These are phyloP conservation scores for Hydrolagus colliei DNA, from an alignment of 2,797 vertebrate genomes.

Conservation along the genomic window DNA sequence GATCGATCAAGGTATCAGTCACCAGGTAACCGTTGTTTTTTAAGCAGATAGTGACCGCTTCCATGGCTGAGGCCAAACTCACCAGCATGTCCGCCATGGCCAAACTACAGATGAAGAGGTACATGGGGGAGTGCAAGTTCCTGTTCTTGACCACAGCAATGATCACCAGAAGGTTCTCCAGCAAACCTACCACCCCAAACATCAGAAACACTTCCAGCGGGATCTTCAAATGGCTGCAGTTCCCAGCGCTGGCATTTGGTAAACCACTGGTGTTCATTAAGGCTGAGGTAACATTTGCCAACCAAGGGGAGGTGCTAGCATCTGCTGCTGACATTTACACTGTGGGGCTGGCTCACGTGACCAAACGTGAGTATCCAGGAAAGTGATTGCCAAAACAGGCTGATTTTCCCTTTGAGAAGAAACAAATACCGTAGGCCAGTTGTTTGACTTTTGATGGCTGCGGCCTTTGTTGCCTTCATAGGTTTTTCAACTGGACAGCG, in stretches of 20 bases:
- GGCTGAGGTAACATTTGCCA: background rate
- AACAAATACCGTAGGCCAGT: too few relatives aligned
- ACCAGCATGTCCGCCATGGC: conserved; percentile 85
- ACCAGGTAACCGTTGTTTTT: conserved; percentile 66
- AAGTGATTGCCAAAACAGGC: too few relatives aligned
- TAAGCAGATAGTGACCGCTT: conserved; percentile 76
- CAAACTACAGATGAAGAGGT: conserved; percentile 89
- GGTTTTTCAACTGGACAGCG: too few relatives aligned
- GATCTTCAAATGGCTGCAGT: conserved; percentile 51
- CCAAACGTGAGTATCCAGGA: too few relatives aligned
- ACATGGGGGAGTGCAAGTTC: conserved; percentile 89
- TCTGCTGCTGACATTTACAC: background rate
- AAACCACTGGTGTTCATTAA: background rate
- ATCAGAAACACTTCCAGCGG: conserved; percentile 76
- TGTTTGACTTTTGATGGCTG: too few relatives aligned
- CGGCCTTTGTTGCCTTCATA: too few relatives aligned
- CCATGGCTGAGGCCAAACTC: conserved; percentile 78
- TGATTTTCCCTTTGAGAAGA: too few relatives aligned
- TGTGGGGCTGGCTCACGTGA: too few relatives aligned
- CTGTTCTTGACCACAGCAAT: conserved; percentile 75
- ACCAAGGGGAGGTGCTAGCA: background rate
- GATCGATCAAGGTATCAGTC: conserved; percentile 30
- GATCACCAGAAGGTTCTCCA: conserved; percentile 82
- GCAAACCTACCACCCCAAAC: conserved; percentile 67
- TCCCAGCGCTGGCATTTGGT: background rate